phyloP scores from a whole-genome alignment of 2,797 vertebrate genomes.

The Xenops minutus region DNA sequence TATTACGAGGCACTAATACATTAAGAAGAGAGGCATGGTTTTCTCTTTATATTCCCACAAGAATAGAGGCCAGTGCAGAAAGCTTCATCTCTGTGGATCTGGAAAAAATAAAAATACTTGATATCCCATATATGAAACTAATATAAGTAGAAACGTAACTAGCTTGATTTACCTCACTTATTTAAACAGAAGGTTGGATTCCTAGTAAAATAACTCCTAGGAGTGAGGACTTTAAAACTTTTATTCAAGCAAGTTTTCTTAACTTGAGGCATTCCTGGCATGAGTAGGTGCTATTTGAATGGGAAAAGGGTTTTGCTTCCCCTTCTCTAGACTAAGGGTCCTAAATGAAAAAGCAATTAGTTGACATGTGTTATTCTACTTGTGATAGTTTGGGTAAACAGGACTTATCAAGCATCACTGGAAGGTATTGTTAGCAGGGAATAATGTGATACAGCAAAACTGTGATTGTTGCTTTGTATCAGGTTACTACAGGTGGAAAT shows the following conservation, averaged over 20 bases:
- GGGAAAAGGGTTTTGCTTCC: background rate
- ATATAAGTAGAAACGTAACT: conserved; percentile 39
- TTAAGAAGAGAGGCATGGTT: conserved; percentile 65
- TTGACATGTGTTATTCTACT: conserved; percentile 50
- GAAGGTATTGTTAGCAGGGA: background rate
- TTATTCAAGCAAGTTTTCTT: background rate
- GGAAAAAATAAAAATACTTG: conserved; percentile 68
- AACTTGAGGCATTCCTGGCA: background rate
- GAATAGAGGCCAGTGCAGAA: conserved; percentile 50
- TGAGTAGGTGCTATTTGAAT: background rate
- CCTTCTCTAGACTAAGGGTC: background rate
- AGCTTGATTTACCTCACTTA: conserved; percentile 37
- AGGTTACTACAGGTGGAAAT: conserved; percentile 30
- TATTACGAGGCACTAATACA: conserved; percentile 71
- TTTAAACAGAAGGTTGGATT: conserved; percentile 43
- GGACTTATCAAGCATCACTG: conserved; percentile 17
- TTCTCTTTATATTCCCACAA: conserved; percentile 68
- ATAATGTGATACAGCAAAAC: conserved; percentile 3
- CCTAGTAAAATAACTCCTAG: conserved; percentile 16
- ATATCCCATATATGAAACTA: conserved; percentile 18
- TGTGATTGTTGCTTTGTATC: conserved; percentile 26
- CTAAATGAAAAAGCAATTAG: conserved; percentile 1
- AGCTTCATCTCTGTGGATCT: conserved; percentile 59
- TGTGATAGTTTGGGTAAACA: conserved; percentile 27
- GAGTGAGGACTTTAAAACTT: conserved; percentile 7